Evolutionary conservation across 2,797 vertebrate species (phyloP).

Genomic region (Galagoides demidoff): DNA sequence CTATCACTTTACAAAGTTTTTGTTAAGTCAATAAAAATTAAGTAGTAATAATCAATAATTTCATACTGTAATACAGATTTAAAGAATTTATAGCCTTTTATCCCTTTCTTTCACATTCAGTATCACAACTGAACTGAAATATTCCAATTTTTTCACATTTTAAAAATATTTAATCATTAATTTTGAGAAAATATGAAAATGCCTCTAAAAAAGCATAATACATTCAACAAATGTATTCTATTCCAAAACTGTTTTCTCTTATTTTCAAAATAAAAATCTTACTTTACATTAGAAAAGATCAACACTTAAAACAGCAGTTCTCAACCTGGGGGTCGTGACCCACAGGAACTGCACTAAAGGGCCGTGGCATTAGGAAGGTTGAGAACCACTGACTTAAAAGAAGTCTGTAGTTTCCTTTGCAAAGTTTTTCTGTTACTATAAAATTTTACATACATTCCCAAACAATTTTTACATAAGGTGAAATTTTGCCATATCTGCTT

Average conservation of each 20-base stretch:
- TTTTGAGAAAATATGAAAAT: conserved; percentile 20
- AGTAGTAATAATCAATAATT: not conserved
- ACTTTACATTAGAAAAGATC: not conserved
- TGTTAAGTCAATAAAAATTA: conserved; percentile 24
- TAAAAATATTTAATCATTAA: conserved; percentile 39
- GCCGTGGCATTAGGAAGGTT: too few relatives aligned
- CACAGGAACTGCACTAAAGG: too few relatives aligned
- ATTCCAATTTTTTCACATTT: not conserved
- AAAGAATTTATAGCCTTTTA: not conserved
- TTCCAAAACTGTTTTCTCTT: not conserved
- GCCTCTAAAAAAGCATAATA: not conserved
- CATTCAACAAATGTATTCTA: not conserved
- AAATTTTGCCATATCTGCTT: conserved; percentile 1
- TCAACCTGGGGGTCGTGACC: too few relatives aligned
- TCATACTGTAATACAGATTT: not conserved
- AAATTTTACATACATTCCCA: conserved; percentile 35
- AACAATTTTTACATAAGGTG: not conserved
- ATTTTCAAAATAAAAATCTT: not conserved
- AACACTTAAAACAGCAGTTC: too few relatives aligned
- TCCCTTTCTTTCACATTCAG: not conserved
- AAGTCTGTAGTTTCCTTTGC: not conserved
- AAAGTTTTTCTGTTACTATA: not conserved
- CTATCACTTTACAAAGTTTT: not conserved
- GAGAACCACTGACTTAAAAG: not conserved
- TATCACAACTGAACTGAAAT: conserved; percentile 42